phyloP scores from a whole-genome alignment of 2,888 invertebrate genomes.

The Mallateleia sp. region DNA sequence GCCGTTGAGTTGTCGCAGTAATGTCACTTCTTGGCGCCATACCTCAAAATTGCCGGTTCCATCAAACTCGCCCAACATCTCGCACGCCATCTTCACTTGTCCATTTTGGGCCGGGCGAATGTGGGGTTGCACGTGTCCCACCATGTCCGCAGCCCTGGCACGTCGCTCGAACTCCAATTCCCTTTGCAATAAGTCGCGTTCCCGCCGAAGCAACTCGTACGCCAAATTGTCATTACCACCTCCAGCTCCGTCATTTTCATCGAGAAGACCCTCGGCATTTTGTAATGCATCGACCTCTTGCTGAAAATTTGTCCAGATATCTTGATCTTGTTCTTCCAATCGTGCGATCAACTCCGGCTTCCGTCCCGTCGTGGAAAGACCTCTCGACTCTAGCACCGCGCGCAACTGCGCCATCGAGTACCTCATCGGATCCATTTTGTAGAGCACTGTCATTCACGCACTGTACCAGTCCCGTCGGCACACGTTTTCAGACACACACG shows the following conservation, averaged over 20 bases:
- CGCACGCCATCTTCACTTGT: too few relatives aligned
- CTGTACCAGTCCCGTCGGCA: too few relatives aligned
- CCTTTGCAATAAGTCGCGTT: not conserved
- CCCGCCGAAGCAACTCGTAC: not conserved
- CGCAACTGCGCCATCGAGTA: not conserved
- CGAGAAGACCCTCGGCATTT: not conserved
- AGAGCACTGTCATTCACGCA: too few relatives aligned
- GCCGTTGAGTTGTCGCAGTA: too few relatives aligned
- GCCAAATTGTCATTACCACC: not conserved
- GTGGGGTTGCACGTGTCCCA: too few relatives aligned
- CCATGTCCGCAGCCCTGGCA: too few relatives aligned
- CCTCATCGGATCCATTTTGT: not conserved
- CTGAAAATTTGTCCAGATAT: not conserved
- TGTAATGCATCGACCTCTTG: not conserved
- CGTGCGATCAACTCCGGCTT: not conserved
- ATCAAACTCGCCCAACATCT: too few relatives aligned
- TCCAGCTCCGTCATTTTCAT: not conserved
- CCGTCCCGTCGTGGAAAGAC: not conserved
- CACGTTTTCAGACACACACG: too few relatives aligned
- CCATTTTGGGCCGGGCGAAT: not conserved
- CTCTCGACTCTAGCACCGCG: not conserved
- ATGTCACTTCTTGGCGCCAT: too few relatives aligned
- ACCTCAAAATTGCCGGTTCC: too few relatives aligned
- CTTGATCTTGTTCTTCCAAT: conserved; percentile 5
- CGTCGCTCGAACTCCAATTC: conserved; percentile 29